A percentile compares a stretch with the other conserved stretches of the same genome.
Evolutionary conservation across 2,888 invertebrate genomes (phyloP).

Genomic region (Caenorhabditis doughertyi): DNA sequence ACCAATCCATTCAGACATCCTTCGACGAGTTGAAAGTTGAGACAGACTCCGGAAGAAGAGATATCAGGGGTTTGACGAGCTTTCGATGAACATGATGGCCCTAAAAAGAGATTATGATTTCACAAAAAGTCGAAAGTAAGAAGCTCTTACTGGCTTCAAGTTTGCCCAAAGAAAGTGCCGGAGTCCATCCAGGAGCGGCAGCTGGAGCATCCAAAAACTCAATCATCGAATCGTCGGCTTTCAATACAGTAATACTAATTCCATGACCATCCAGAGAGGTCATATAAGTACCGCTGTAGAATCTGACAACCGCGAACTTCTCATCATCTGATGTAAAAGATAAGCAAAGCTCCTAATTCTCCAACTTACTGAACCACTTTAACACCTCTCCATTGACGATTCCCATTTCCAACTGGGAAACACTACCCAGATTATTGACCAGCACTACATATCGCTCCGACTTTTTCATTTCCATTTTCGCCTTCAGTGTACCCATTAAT

Average conservation of each 20-base stretch:
- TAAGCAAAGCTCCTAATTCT: too few relatives aligned
- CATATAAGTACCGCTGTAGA: slow-evolving; percentile 84
- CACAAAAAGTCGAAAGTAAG: too few relatives aligned
- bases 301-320: slow-evolving; percentile 79
- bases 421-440: slow-evolving; percentile 90
- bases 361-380: slow-evolving; percentile 86
- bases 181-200: slow-evolving; percentile 54
- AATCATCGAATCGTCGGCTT: slow-evolving; percentile 77
- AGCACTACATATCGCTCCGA: slow-evolving; percentile 86
- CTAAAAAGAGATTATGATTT: too few relatives aligned
- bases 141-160: too few relatives aligned
- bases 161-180: not conserved
- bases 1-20: slow-evolving; percentile 75
- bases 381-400: slow-evolving; percentile 88
- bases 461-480: slow-evolving; percentile 76
- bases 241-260: slow-evolving; percentile 87
- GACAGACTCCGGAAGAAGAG: slow-evolving; percentile 2
- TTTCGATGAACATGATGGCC: too few relatives aligned
- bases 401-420: slow-evolving; percentile 89
- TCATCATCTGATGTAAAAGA: slow-evolving; percentile 62
- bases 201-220: slow-evolving; percentile 55
- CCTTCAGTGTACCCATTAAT: slow-evolving; percentile 84
- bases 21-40: not conserved
- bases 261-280: slow-evolving; percentile 90
- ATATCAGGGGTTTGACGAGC: not conserved